Base-by-base conservation (phyloP, 2,888 invertebrate species). In the Andrena haemorrhoa region DNA sequence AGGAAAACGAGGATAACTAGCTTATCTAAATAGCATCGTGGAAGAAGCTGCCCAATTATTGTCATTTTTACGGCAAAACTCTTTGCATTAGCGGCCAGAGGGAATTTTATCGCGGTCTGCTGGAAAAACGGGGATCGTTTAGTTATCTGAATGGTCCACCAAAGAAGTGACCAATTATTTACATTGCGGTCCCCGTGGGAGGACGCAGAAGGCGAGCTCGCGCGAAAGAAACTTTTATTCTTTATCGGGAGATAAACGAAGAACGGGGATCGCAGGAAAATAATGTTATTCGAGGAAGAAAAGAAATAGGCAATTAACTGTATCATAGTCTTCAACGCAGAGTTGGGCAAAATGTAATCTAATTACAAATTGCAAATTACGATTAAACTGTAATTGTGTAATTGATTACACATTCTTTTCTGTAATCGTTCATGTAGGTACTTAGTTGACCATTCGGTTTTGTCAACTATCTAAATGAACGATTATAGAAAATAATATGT, bases 111-210 rank as follows among this genome's bases (percentile, higher is more conserved):
- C 47, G 20, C 0, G n/a, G 33, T 31, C 7, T 7, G 8, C 0
- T 6, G 29, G 23, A 47, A 5, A 47, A 64, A 35, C 64, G 3
- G n/a, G 35, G 63, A 35, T 64, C 20, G 61, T 61, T 64, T 6
- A 64, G 41, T 64, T 64, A 64, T 64, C 63, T 41, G 41, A 41
- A 35, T 33, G 29, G 4, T 35, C 20, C 29, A 3, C 20, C 20
- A 31, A 33, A 35, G 33, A n/a, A 61, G 5, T 20, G 16, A 35
- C 23, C 63, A 41, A 64, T 64, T 64, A 41, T 64, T 64, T 47
- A 16, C 29, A 26, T 16, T 16, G n/a, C 6, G 5, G 47, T 23
- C 26, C 29, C n/a, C 64, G 5, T 3, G 16, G 47, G 26, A 47
- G 23, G 12, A 10, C 7, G 8, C 41, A 8, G 26, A 16, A 61